A percentile compares a stretch with the other conserved stretches of the same genome.
Conservation (phyloP, 1,140 invertebrate species). For the Leptinotarsa defecta region DNA sequence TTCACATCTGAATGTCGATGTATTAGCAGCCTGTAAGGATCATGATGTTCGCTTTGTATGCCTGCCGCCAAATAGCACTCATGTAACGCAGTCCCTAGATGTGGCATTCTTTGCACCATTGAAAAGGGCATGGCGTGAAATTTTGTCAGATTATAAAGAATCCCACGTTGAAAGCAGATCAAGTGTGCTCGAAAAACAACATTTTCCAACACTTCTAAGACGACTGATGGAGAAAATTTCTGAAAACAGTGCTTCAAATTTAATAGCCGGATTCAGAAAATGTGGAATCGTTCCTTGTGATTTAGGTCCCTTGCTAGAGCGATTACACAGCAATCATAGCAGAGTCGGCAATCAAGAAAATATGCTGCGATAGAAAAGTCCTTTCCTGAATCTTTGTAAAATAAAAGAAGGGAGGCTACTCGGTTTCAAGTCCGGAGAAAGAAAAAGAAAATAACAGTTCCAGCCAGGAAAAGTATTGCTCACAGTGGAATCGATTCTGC, state of each 20-base stretch:
- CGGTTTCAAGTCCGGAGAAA: too few species aligned
- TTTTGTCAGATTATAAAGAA: neutral
- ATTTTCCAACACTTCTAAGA: conserved; percentile 13
- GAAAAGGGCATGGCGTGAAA: too few species aligned
- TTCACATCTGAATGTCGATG: too few species aligned
- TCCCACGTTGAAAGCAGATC: conserved; percentile 13
- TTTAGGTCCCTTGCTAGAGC: neutral
- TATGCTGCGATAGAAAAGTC: neutral
- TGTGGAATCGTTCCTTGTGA: neutral
- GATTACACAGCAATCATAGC: neutral
- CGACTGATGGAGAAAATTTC: conserved; percentile 1
- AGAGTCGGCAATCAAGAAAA: neutral
- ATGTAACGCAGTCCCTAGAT: too few species aligned
- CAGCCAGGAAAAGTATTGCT: neutral
- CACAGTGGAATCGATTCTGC: neutral
- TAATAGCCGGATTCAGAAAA: neutral
- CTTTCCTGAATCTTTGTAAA: too few species aligned
- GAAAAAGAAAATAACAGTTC: neutral
- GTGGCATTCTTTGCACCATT: too few species aligned
- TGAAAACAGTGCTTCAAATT: neutral
- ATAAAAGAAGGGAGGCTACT: too few species aligned
- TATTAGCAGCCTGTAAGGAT: too few species aligned
- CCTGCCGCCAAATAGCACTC: too few species aligned
- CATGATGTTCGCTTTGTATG: too few species aligned
- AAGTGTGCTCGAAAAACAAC: conserved; percentile 6